Evolutionary conservation across 2,888 invertebrate genomes (phyloP), one percentile per base, ranked within the genome.

Genomic region (Acleris cristana): DNA sequence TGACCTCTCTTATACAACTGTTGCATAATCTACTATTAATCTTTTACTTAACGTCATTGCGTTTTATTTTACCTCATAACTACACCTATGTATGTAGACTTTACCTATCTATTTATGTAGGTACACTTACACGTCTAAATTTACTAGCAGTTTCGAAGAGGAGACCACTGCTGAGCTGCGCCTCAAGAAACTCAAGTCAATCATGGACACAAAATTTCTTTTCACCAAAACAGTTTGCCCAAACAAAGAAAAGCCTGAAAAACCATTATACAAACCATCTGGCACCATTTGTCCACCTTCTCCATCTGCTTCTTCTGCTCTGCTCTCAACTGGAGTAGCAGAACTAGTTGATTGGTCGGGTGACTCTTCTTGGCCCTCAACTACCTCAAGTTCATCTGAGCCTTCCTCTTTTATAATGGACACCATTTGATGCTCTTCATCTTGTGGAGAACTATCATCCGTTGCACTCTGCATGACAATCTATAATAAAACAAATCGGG

Each of bases 261-360:
- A 53, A 61, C 14, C 48, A 26, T 12, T 53, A 49, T 45, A 65
- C 76, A 71, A 79, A 92, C 92, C 92, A 81, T 92, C 92, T 76
- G 91, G 90, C 60, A 86, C 83, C 40, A 88, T 76, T 40, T 89
- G 89, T 64, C 84, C 84, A 45, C 84, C 87, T 73, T 89, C 89
- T n/a, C 88, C 88, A 61, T 89, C 72, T 40, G 65, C 68, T 34
- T 69, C 72, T 48, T 69, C 84, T 3, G 84, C 84, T 19, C 84
- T 86, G 74, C 87, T 86, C 59, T 87, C 87, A 58, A 88, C 87
- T 2, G 92, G 92, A 84, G 90, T 86, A 0, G 91, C 92, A 0
- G 93, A 93, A 73, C 91, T 93, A 65, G 91, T 91, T 2, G 92
- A 92, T 76, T 93, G 93, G 71, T 93, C 93, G 0, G 93, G 93